These are phyloP conservation scores for Pteruthius melanotis DNA, from an alignment of 2,113 vertebrate genomes.

Conservation along the genomic window DNA sequence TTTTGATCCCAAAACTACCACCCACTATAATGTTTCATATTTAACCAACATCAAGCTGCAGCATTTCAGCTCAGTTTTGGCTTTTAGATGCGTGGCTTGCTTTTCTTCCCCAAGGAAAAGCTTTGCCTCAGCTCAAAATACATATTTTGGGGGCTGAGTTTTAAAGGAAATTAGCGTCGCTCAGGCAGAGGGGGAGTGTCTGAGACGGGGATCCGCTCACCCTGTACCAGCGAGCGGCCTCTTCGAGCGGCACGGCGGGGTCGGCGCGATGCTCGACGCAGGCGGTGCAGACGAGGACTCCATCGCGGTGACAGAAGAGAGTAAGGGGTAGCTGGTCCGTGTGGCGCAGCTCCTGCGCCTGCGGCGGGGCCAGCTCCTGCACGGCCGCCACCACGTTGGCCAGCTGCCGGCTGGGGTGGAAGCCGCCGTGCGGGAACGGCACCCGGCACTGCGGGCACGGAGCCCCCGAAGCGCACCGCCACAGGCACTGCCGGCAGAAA, in stretches of 20 bases:
- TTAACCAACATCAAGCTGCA: background rate
- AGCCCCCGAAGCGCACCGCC: fast-evolving
- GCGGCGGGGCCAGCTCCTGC: background rate
- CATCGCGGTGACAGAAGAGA: background rate
- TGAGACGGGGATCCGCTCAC: background rate
- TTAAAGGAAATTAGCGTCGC: background rate
- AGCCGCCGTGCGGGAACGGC: background rate
- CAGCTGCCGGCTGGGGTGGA: background rate
- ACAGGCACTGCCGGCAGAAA: background rate
- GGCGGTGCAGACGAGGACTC: background rate
- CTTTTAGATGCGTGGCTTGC: background rate
- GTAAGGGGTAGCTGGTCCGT: fast-evolving
- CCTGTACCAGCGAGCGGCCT: background rate
- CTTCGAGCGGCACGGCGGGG: background rate
- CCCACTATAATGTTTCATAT: fast-evolving
- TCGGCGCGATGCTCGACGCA: background rate
- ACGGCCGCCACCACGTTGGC: background rate
- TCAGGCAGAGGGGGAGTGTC: too few species aligned
- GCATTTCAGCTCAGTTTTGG: background rate
- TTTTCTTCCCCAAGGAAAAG: too few species aligned
- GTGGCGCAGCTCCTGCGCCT: background rate
- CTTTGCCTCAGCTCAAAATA: background rate
- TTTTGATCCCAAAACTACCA: background rate
- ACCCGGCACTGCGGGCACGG: background rate
- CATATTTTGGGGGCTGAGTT: background rate